Base-by-base conservation (phyloP, 2,797 vertebrate species). In the Todus mexicanus region DNA sequence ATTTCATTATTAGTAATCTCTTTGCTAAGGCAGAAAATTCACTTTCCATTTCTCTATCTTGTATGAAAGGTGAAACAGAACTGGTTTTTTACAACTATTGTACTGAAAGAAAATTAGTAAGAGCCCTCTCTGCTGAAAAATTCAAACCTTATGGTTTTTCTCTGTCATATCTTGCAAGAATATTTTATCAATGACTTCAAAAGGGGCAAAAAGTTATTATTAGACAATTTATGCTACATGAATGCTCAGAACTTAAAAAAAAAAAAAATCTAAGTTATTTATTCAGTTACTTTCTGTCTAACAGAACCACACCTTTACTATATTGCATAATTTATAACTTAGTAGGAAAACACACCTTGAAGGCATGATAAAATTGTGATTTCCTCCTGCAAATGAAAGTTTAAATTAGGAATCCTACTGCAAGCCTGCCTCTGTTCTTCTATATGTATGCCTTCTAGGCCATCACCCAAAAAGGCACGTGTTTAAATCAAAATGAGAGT, bases 21-120 rank as follows among this genome's bases (percentile, higher is more conserved):
- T 87, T 95, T 69, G 8, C 63, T 83, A 95, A 93, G 81, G 25
- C 13, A 86, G 60, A 43, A 82, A 48, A 87, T 74, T 82, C 56
- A 70, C 66, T 95, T 94, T 83, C 65, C 11, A 29, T 51, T 86
- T 92, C 69, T 82, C 83, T 90, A 51, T 29, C 37, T 93, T 85
- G 33, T 64, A 76, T 87, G 87, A 86, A 93, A 93, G 78, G 87
- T 93, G 91, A 94, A 97, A 95, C 31, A 74, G 89, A 95, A 93
- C 87, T 92, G 20, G 77, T 78, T 88, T 96, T 94, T 93, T 93
- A 29, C 79, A 78, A 25, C 77, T 89, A 93, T 57, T 93, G 42
- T 79, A 86, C 65, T 21, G 12, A 61, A 29, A 80, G 35, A 89
- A 94, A 80, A 94, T 94, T 66, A 94, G 53, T 76, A 70, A 73